Evolutionary conservation across 2,797 vertebrate species (phyloP), one percentile per base, ranked within the genome.

Genomic region (Pseudochromis fuscus): DNA sequence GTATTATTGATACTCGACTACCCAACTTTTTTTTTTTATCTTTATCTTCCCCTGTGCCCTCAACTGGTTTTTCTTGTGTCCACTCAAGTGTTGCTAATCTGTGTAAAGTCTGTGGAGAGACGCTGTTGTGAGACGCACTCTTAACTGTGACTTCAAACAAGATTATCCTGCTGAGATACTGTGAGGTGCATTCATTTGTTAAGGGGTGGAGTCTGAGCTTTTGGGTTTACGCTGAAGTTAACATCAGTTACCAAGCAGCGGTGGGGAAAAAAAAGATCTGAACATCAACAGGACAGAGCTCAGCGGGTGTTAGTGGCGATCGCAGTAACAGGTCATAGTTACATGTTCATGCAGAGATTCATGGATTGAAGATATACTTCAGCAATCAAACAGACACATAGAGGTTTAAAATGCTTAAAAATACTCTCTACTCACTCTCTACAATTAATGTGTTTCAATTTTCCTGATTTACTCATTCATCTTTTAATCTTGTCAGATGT

Each of bases 1-100:
- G 70, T 60, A 49, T 75, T 7, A 68, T 24, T 75, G 77, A 60
- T 67, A 45, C 31, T 27, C 2, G 50, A 18, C 15, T 50, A 30
- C 27, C 23, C 2, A 9, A 46, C 40, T 63, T 73, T 58, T 59
- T 30, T 37, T 63, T 73, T 58, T 59, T 30, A 71, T 68, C 28
- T 46, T 16, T 18, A 73, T 68, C 28, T 42, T 13, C 48, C 55
- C 68, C 45, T 8, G 2, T 28, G 33, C 44, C 62, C 52, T 60
- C 67, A 71, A 57, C 72, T 61, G 57, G 53, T 61, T 79, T 75
- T 70, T 65, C 61, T 46, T 50, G 63, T 80, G 81, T 87, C 79
- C 83, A 77, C 71, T 88, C 84, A 63, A 82, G 81, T 83, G 82
- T 85, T 79, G 86, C 78, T 87, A 88, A 86, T 87, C 83, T 86